Percentiles rank a stretch among this genome's conserved stretches.
phyloP scores from a whole-genome alignment of 2,888 invertebrate species.

The Sinhomidia bicolor region DNA sequence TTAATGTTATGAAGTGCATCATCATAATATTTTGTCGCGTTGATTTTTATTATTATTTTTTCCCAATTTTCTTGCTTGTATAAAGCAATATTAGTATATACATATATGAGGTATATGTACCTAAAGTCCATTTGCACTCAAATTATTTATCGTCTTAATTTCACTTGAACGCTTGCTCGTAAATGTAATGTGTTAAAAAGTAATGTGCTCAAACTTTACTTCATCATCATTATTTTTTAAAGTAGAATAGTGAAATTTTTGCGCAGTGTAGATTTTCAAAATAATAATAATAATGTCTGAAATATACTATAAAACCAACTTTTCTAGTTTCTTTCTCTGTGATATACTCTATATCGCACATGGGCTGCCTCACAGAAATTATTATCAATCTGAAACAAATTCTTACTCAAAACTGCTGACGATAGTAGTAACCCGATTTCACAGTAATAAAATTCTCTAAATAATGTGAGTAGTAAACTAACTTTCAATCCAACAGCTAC shows the following conservation, averaged over 20 bases:
- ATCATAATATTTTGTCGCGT: no score
- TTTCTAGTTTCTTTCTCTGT: constrained; percentile 15
- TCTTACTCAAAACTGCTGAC: neutral
- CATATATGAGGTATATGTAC: no score
- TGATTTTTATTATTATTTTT: no score
- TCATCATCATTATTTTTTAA: constrained; percentile 7
- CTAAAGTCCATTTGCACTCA: no score
- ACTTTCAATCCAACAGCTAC: neutral
- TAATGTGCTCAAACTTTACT: no score
- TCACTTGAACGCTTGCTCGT: constrained; percentile 32
- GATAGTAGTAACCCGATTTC: neutral
- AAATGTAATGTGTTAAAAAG: constrained; percentile 32
- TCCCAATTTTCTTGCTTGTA: no score
- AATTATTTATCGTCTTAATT: constrained; percentile 49
- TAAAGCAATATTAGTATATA: no score
- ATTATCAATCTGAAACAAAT: neutral
- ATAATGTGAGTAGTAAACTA: neutral
- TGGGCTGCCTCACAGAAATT: no score
- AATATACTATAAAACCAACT: constrained; percentile 47
- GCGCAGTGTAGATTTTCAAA: no score
- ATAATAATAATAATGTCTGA: no score
- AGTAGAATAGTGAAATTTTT: no score
- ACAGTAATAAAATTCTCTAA: neutral
- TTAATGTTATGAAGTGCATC: no score
- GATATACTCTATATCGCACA: neutral